Percentiles rank a stretch among this genome's conserved stretches.
Evolutionary conservation across 2,888 invertebrate species (phyloP).

Genomic region (Serrognathus titanus): DNA sequence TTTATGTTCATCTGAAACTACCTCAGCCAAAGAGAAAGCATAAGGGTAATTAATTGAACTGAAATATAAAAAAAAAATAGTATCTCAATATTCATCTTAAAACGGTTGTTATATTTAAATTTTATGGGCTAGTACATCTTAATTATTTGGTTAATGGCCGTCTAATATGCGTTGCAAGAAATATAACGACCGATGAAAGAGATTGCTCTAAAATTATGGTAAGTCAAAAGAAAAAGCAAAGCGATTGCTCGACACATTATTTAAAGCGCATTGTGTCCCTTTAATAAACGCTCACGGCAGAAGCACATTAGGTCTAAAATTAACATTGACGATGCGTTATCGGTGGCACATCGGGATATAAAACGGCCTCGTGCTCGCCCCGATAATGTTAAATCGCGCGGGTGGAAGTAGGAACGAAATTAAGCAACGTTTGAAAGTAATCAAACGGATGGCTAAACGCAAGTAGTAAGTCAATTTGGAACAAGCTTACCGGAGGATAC

Average conservation of each 20-base stretch:
- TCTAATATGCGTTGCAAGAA: neutral
- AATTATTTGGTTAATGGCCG: neutral
- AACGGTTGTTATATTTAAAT: neutral
- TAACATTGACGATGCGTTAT: conserved; percentile 1
- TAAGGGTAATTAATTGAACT: too few species aligned
- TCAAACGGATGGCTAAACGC: conserved; percentile 20
- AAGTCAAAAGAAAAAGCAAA: too few species aligned
- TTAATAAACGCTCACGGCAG: neutral
- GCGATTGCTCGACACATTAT: neutral
- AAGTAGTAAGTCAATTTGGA: conserved; percentile 23
- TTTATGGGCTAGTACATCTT: neutral
- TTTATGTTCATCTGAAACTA: too few species aligned
- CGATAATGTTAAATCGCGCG: conserved; percentile 4
- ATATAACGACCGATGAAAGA: neutral
- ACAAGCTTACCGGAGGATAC: conserved; percentile 23
- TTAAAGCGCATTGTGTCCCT: neutral
- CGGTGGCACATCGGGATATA: neutral
- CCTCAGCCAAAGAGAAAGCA: too few species aligned
- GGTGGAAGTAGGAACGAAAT: conserved; percentile 7
- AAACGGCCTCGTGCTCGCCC: neutral
- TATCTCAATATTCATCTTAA: too few species aligned
- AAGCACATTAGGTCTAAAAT: neutral
- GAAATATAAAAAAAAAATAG: too few species aligned
- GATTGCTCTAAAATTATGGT: neutral
- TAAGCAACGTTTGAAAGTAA: conserved; percentile 21